Percentiles rank a stretch among this genome's conserved stretches.
These are phyloP conservation scores for Neodiprion virginianus DNA, from an alignment of 1,140 invertebrate species.

Conservation along the genomic window DNA sequence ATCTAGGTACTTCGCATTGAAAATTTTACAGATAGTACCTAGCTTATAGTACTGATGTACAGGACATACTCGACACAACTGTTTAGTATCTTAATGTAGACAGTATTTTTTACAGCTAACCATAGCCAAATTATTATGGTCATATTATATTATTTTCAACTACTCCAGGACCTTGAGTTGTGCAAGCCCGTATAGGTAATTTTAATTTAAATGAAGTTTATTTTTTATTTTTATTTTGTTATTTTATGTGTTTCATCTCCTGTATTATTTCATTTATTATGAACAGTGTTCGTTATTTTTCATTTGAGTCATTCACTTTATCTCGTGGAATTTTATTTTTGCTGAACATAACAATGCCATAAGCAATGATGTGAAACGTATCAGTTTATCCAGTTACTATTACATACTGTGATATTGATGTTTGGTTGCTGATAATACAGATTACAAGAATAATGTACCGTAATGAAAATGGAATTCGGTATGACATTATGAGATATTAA, in stretches of 20 bases:
- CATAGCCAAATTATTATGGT: slow-evolving; percentile 2
- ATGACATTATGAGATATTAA: too few species aligned
- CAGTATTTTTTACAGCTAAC: slow-evolving; percentile 1
- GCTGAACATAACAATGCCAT: too few species aligned
- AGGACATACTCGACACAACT: background rate
- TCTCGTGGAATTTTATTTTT: too few species aligned
- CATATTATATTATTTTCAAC: slow-evolving; percentile 1
- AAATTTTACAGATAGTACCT: too few species aligned
- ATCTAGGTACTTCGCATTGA: background rate
- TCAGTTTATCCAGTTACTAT: too few species aligned
- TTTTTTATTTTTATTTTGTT: slow-evolving; percentile 20
- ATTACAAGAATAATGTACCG: too few species aligned
- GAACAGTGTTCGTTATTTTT: too few species aligned
- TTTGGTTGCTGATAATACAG: too few species aligned
- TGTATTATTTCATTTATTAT: background rate
- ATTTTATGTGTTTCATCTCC: slow-evolving; percentile 10
- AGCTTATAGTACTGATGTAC: background rate
- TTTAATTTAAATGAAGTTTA: background rate
- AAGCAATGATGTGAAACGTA: too few species aligned
- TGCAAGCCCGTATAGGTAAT: background rate
- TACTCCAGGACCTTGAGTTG: slow-evolving; percentile 3
- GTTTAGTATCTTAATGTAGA: background rate
- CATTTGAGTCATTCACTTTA: too few species aligned
- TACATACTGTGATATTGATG: too few species aligned
- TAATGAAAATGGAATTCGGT: too few species aligned